Evolutionary conservation across 2,888 invertebrate genomes (phyloP).

Genomic region (Polylopha cassiicola): DNA sequence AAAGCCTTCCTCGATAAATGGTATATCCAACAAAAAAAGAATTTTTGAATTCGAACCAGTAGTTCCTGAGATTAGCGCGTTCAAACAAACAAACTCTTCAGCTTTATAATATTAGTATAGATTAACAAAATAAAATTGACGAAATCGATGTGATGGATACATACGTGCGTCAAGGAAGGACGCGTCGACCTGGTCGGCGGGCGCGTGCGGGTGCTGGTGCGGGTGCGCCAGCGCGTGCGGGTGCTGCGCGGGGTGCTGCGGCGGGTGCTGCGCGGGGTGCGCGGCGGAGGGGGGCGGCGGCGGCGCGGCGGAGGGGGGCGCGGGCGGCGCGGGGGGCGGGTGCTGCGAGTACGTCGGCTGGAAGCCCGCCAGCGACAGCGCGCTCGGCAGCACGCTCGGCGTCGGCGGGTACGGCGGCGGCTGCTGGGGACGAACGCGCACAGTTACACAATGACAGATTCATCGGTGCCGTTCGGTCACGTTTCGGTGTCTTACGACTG

Average conservation of each 20-base stretch:
- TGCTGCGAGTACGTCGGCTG: constrained; percentile 54
- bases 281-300: constrained; percentile 47
- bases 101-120: too few relatives aligned
- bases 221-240: constrained; percentile 44
- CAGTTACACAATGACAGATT: background rate
- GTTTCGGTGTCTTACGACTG: too few relatives aligned
- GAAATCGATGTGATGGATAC: constrained; percentile 26
- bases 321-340: constrained; percentile 9
- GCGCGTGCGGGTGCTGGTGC: constrained; percentile 4
- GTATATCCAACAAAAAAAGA: too few relatives aligned
- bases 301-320: constrained; percentile 10
- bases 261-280: constrained; percentile 45
- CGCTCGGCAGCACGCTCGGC: constrained; percentile 62
- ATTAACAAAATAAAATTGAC: constrained; percentile 2
- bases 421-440: constrained; percentile 30
- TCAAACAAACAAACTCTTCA: too few relatives aligned
- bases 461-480: too few relatives aligned
- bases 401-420: constrained; percentile 70
- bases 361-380: constrained; percentile 50
- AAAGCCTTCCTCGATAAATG: too few relatives aligned
- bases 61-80: too few relatives aligned
- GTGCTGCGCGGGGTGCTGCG: too few relatives aligned
- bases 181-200: constrained; percentile 27
- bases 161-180: constrained; percentile 66
- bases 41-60: too few relatives aligned